These are phyloP conservation scores for Epirrita christyi DNA, from an alignment of 2,888 invertebrate species.

Conservation along the genomic window DNA sequence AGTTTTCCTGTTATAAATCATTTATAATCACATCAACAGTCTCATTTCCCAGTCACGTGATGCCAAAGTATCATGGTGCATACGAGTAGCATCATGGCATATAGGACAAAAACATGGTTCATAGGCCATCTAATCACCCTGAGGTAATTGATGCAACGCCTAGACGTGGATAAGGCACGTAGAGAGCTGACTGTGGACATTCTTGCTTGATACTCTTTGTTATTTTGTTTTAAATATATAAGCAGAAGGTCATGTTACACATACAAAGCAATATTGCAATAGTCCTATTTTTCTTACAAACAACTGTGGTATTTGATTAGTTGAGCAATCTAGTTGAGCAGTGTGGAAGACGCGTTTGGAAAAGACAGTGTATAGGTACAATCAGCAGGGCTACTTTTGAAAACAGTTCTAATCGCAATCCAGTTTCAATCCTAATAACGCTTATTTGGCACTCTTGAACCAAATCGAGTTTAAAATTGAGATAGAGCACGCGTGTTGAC, in stretches of 20 bases:
- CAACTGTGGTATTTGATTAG: not conserved
- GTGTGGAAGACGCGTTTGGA: too few relatives aligned
- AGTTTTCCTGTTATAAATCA: slow-evolving; percentile 20
- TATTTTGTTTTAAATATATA: slow-evolving; percentile 7
- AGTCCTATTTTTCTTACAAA: not conserved
- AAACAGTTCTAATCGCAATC: too few relatives aligned
- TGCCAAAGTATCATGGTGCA: slow-evolving; percentile 8
- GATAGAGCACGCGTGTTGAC: too few relatives aligned
- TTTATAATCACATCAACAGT: slow-evolving; percentile 17
- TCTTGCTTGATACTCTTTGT: slow-evolving; percentile 32
- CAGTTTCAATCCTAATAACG: too few relatives aligned
- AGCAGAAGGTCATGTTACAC: slow-evolving; percentile 5
- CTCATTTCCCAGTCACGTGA: slow-evolving; percentile 16
- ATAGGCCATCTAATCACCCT: slow-evolving; percentile 59
- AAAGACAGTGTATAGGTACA: too few relatives aligned
- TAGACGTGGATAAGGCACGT: slow-evolving; percentile 43
- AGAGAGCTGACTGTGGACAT: slow-evolving; percentile 17
- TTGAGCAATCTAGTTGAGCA: too few relatives aligned
- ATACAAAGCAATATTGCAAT: not conserved
- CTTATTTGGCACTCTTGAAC: too few relatives aligned
- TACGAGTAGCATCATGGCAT: slow-evolving; percentile 21
- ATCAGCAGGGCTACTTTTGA: too few relatives aligned
- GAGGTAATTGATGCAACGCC: slow-evolving; percentile 48
- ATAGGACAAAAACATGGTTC: slow-evolving; percentile 57
- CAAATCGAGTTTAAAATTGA: too few relatives aligned